Evolutionary conservation across 1,140 invertebrate species (phyloP), one percentile per base, ranked within the genome.

Genomic region (Sinella curviseta): DNA sequence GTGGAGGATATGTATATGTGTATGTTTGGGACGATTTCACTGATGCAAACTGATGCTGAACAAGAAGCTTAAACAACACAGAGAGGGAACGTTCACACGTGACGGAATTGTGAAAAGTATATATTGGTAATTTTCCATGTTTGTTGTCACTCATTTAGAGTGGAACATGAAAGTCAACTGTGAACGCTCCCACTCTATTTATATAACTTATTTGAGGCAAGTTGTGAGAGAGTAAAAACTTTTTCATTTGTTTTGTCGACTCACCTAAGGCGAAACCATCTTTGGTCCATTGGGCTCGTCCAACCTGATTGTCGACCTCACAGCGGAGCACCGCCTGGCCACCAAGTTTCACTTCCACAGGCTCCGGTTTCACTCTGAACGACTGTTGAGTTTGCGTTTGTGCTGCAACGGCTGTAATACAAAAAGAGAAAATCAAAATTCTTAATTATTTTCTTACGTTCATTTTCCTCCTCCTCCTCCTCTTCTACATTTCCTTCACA

Each of bases 201-300:
- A n/a, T 65, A 8, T 12, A 48, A 48, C 8, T n/a, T n/a, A 24
- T 3, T 60, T 60, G 24, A 24, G 4, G 39, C 39, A 48, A 48
- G 4, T 48, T 48, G 39, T 67, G 70, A 28, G 31, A 12, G 24
- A 60, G 12, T 60, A 17, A n/a, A 4, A 30, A 28, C 4, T n/a
- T 60, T 60, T 26, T 3, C 4, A 60, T 12, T 60, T n/a, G 3
- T 60, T 70, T 33, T 70, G 65, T 55, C 30, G 8, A 88, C 89
- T 91, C 89, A 93, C 96, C 95, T 82, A 97, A 90, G 33, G 94
- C 94, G 86, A 97, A 96, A 78, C 95, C 95, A 88, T 97, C 95
- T 87, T 97, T 97, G 70, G 94, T 94, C 96, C 96, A 98, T 85
- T 97, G 96, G 77, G 97, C 94, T 81, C 91, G 90, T 20, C 96